Conservation (phyloP, 2,797 vertebrate genomes). For the Liasis olivaceus region DNA sequence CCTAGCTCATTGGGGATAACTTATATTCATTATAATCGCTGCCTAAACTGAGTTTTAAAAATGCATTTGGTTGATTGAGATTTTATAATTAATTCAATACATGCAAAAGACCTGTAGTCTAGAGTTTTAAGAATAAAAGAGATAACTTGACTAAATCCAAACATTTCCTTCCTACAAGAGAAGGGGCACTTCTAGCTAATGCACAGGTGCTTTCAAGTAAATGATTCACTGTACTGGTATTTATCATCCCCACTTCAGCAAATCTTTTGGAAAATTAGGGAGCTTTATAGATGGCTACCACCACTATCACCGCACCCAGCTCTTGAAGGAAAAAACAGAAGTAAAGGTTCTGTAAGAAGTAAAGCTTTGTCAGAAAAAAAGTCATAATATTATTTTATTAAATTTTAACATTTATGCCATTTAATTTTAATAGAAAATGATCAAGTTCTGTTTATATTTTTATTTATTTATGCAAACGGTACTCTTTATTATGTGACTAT, state of each 20-base stretch:
- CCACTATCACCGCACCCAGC: not conserved
- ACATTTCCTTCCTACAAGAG: not conserved
- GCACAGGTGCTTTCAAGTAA: not conserved
- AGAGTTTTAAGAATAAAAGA: constrained; percentile 40
- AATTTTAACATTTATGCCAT: constrained; percentile 39
- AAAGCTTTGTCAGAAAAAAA: not conserved
- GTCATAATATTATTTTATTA: not conserved
- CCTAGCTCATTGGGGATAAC: too few relatives aligned
- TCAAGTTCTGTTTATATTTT: constrained; percentile 54
- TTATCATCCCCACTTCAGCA: not conserved
- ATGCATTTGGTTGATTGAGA: not conserved
- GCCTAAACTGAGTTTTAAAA: not conserved
- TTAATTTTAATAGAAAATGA: constrained; percentile 50
- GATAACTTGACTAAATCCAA: not conserved
- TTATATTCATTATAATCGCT: not conserved
- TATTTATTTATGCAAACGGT: constrained; percentile 58
- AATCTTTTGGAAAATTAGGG: not conserved
- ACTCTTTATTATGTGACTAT: constrained; percentile 71
- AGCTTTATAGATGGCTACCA: not conserved
- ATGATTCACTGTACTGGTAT: not conserved
- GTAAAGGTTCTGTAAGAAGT: not conserved
- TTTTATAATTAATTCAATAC: not conserved
- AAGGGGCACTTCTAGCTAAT: not conserved
- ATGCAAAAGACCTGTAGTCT: not conserved
- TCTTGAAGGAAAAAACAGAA: not conserved